Conservation (phyloP, 2,888 invertebrate genomes). For the Creontiades dilutus region DNA sequence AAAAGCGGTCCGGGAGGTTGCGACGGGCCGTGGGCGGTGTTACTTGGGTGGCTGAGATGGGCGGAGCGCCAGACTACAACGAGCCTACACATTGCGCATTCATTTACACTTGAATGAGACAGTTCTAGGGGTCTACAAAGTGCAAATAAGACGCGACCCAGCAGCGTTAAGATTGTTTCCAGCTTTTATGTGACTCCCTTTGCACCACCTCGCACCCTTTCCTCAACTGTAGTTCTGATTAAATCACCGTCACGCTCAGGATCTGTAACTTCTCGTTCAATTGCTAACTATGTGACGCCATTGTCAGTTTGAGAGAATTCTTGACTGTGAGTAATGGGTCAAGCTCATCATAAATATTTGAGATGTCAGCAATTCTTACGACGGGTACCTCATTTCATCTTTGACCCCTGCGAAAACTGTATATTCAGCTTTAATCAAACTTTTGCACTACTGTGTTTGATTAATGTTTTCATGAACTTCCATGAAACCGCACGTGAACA, state of each 20-base stretch:
- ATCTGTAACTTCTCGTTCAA: no score
- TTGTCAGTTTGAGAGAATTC: neutral
- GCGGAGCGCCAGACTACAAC: neutral
- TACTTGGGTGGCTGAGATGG: neutral
- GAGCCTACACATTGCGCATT: constrained; percentile 26
- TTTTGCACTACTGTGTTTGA: no score
- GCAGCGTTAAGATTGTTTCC: constrained; percentile 28
- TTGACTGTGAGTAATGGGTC: neutral
- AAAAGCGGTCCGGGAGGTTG: neutral
- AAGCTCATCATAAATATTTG: no score
- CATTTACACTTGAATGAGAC: constrained; percentile 56
- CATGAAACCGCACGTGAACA: no score
- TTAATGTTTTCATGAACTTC: no score
- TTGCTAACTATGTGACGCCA: neutral
- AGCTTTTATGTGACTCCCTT: constrained; percentile 20
- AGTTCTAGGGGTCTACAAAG: constrained; percentile 14
- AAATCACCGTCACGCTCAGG: neutral
- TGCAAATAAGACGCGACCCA: constrained; percentile 46
- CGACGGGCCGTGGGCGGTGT: neutral
- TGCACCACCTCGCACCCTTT: neutral
- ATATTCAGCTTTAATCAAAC: no score
- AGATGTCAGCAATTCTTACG: no score
- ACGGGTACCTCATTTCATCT: no score
- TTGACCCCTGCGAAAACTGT: no score
- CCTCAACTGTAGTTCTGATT: neutral